Evolutionary conservation across 2,797 vertebrate genomes (phyloP), one percentile per base, ranked within the genome.

Genomic region (Sciaenops ocellatus): DNA sequence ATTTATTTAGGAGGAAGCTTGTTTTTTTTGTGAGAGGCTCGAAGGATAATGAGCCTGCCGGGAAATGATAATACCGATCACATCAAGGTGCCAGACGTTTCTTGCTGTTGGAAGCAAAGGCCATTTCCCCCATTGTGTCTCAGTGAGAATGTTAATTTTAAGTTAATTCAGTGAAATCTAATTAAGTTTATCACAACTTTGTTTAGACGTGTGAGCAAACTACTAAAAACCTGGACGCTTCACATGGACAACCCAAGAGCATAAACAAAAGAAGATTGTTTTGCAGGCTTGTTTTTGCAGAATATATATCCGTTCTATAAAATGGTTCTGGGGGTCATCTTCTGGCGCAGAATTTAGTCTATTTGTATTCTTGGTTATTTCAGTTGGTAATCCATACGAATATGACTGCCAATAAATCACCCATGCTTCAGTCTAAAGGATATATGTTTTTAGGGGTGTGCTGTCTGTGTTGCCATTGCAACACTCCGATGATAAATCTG

Each of bases 341-440:
- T 41, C 38, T 61, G 20, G 38, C 47, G 15, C 72, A 18, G 44
- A 72, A 50, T 22, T 41, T 18, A 44, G 18, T 63, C 50, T 51
- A 59, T 85, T 77, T 73, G 7, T 82, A 51, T 78, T 50, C 59
- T 63, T 77, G 22, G 34, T 47, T 64, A 72, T 72, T 85, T 51
- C 10, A 64, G 38, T 62, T 38, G 11, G 30, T 50, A 57, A 61
- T 60, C 59, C 30, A 72, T 48, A 55, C 24, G 76, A 65, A 71
- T 24, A 57, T 24, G 44, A 62, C 52, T 4, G 59, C 50, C 18
- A 28, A 79, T 76, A 20, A 50, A 80, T 82, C 70, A 76, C 50
- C 56, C 48, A 0, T 46, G 47, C 26, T 6, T 69, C 66, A 16
- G 56, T 60, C 34, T 26, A 28, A 55, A 41, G 61, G 66, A 85